Evolutionary conservation across 2,113 vertebrate species (phyloP), one percentile per base, ranked within the genome.

Genomic region (Chionis minor): DNA sequence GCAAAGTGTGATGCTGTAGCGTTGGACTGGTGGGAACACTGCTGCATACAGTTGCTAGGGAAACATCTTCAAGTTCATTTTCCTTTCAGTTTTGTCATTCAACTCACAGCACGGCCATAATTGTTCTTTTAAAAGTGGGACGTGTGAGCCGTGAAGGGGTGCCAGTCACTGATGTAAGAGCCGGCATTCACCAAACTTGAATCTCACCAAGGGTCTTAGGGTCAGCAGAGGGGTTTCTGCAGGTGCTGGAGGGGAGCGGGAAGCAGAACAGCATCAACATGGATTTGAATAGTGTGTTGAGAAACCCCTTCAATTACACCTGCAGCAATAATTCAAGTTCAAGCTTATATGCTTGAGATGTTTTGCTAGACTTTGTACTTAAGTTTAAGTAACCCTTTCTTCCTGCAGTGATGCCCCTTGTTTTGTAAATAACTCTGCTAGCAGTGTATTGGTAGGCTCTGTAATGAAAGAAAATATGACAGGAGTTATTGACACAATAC

Each of bases 161-260:
- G 95, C 96, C 94, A 97, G 92, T 71, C 96, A 40, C 51, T 63
- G 94, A 73, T 96, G 96, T 93, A 97, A 98, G 90, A 94, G 93
- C 93, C 89, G 92, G 89, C 92, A 96, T 91, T 95, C 92, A 96
- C 86, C 93, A 94, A 89, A 88, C 47, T 86, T 84, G 77, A 97
- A 95, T 95, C 86, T 94, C 69, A 93, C 70, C 59, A 75, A 86
- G 55, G 86, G 85, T 92, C 89, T 96, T 54, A 71, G 69, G 93
- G 91, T 92, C 96, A 96, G 96, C 91, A 89, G 89, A 86, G 87
- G 77, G 72, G 67, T 97, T 97, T 97, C 95, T 93, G 89, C 95
- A 97, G 96, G 91, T 95, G 94, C 95, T 94, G 52, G 47, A 85
- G 32, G 14, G 15, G 18, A 56, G 42, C 95, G 83, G 96, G 88